Base-by-base conservation (phyloP, 2,888 invertebrate species). In the Rambutsinella grinnellia region DNA sequence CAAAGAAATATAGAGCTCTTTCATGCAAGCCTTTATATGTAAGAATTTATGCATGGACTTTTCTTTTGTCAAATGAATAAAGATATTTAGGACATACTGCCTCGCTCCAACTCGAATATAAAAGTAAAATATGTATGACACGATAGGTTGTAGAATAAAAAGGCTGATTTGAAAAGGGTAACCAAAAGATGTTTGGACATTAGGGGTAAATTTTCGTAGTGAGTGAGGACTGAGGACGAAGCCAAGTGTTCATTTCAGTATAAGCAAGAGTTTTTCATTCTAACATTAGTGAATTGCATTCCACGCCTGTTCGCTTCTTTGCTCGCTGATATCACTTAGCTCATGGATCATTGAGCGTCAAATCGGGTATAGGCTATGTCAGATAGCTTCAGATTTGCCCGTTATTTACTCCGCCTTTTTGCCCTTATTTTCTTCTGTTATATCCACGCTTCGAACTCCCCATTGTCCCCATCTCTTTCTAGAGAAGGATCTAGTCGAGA, bases 301-400 rank as follows among this genome's bases (percentile, higher is more conserved):
- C 69, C 56, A 62, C 56, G 62, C 70, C 56, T 62, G 62, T 54
- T 70, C 70, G 54, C 62, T 62, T 68, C 17, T 53, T 60, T 56
- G 28, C 62, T 70, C 58, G 58, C 74, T 76, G 77, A 80, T 77
- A 80, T 80, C 74, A 54, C 79, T 80, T 79, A 70, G 78, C 23
- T 62, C 63, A 81, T 81, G 81, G 80, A 81, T 81, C 83, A 83
- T 83, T 83, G 81, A 81, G 81, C 80, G 76, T 75, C 79, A 81
- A 83, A 83, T 83, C 83, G 83, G 80, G 69, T 83, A 81, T 79
- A 83, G 68, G 57, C 62, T 66, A 62, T 78, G 81, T 83, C 81
- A 81, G 81, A 83, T 81, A 80, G 79, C 79, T 82, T 79, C 76
- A 76, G 69, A 66, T 78, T 77, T 65, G 49, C 75, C 69, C 79